Base-by-base conservation (phyloP, 2,797 vertebrate genomes). In the Enteromius radiatus region DNA sequence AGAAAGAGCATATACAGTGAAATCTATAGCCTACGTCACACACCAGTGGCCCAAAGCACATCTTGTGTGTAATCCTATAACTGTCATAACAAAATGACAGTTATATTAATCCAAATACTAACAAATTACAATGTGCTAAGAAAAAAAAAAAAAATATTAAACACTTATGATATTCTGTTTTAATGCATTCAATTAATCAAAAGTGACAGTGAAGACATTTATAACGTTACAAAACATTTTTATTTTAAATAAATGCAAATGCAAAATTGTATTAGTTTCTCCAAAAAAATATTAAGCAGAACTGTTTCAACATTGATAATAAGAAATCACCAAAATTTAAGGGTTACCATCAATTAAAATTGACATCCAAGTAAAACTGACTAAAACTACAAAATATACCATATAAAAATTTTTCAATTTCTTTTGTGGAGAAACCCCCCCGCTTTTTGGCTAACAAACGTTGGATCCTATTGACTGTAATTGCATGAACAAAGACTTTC, bases 1-100 rank as follows among this genome's bases (percentile, higher is more conserved):
- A 91, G 80, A 81, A 86, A 83, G 86, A 82, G 89, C 81, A 80
- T 85, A 88, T 85, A 78, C 89, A 89, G 86, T 81, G 9, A 82
- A 73, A 81, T 45, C 56, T 69, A 75, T 41, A 80, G 52, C 15
- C 56, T 81, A 76, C 26, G 36, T 73, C 65, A 71, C 19, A 49
- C 45, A 78, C 76, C 41, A 49, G 70, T 31, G 69, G 28, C 63
- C 23, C 28, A 56, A 28, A 77, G 52, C 28, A 1, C 9, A 63
- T 64, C 14, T n/a, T n/a, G n/a, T n/a, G n/a, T n/a, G n/a, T n/a
- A n/a, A n/a, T n/a, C n/a, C n/a, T n/a, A n/a, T n/a, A n/a, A n/a
- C n/a, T n/a, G n/a, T n/a, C n/a, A n/a, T n/a, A n/a, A n/a, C n/a
- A n/a, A n/a, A n/a, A n/a, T n/a, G n/a, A n/a, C n/a, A n/a, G n/a